A percentile compares a stretch with the other conserved stretches of the same genome.
Conservation (phyloP, 23 tunicate species). For the Corella eumyota region DNA sequence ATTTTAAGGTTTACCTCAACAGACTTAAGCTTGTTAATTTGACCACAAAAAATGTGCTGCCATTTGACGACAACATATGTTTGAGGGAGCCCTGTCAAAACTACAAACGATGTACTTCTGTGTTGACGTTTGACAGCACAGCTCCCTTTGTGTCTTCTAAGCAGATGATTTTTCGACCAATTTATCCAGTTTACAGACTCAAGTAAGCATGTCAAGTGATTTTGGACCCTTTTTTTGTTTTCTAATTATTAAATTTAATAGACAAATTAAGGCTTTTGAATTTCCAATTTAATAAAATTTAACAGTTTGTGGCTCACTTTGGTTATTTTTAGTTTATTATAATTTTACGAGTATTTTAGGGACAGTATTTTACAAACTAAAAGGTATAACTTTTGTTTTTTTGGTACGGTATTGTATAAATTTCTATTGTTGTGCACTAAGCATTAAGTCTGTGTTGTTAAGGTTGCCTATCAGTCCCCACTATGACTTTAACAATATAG, state of each 20-base stretch:
- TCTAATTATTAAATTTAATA: not conserved
- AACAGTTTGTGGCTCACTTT: too few relatives aligned
- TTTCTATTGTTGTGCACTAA: too few relatives aligned
- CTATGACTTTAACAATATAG: too few relatives aligned
- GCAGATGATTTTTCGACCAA: constrained; percentile 74
- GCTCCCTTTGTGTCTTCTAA: constrained; percentile 87
- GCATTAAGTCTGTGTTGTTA: too few relatives aligned
- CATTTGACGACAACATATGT: constrained; percentile 96
- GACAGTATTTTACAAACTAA: too few relatives aligned
- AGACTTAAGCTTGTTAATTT: constrained; percentile 30
- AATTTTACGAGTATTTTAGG: too few relatives aligned
- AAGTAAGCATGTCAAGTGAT: constrained; percentile 38
- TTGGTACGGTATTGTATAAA: too few relatives aligned
- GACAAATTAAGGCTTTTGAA: too few relatives aligned
- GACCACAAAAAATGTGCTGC: constrained; percentile 65
- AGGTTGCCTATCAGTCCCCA: too few relatives aligned
- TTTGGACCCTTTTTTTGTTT: not conserved
- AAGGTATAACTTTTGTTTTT: too few relatives aligned
- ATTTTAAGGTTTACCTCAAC: constrained; percentile 69
- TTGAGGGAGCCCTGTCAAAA: constrained; percentile 88
- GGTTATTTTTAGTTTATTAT: too few relatives aligned
- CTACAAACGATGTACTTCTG: constrained; percentile 91
- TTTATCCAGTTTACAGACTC: constrained; percentile 68
- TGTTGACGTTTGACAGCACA: constrained; percentile 69
- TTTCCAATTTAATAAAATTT: too few relatives aligned